Percentiles rank a stretch among this genome's conserved stretches.
Conservation (phyloP, 2,888 invertebrate genomes). For the Schizaphis graminum region DNA sequence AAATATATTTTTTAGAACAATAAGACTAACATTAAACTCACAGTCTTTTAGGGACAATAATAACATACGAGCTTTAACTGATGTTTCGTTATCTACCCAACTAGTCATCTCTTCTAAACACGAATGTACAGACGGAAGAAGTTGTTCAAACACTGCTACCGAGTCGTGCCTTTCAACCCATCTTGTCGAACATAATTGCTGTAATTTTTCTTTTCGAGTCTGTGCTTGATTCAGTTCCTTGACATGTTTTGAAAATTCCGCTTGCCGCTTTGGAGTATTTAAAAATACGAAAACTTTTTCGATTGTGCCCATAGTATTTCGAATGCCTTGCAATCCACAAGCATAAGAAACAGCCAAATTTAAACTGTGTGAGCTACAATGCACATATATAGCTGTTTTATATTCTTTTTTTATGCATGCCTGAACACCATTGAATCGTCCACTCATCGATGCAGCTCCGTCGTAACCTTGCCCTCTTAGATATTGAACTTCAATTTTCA, state of each 20-base stretch:
- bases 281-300: constrained; percentile 50
- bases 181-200: constrained; percentile 33
- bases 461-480: constrained; percentile 41
- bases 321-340: not conserved
- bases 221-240: not conserved
- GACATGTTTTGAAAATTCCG: constrained; percentile 27
- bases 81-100: constrained; percentile 32
- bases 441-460: constrained; percentile 64
- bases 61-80: no score
- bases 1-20: no score
- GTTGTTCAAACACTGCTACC: constrained; percentile 12
- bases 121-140: not conserved
- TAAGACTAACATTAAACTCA: no score
- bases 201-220: constrained; percentile 32
- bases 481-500: constrained; percentile 24
- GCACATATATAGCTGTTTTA: constrained; percentile 32
- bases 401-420: constrained; percentile 34
- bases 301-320: constrained; percentile 48
- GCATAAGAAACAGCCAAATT: constrained; percentile 47
- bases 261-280: constrained; percentile 49
- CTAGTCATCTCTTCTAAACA: constrained; percentile 32
- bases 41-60: no score
- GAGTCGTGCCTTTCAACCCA: constrained; percentile 35
- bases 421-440: constrained; percentile 42
- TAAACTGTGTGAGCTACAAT: constrained; percentile 49